Base-by-base conservation (phyloP, 1,140 invertebrate species). In the Myzus persicae region DNA sequence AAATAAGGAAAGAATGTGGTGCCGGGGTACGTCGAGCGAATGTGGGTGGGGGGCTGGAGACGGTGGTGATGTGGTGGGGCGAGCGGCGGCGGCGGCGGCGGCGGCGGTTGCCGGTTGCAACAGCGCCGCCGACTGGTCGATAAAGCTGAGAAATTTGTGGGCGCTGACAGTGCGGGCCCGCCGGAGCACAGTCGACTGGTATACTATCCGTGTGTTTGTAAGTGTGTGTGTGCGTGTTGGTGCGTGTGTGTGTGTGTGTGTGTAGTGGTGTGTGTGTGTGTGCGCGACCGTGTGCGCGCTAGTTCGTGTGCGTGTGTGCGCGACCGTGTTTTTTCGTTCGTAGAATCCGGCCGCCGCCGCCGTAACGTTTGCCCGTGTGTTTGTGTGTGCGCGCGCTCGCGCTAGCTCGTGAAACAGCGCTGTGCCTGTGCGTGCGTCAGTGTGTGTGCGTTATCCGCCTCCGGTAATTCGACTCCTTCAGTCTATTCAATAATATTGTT, bases 61-160 rank as follows among this genome's bases (percentile, higher is more conserved):
- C 67, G 40, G 59, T 2, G 54, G 59, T 11, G 76, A 36, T 5
- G 90, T 20, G 81, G 91, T 84, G 76, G 76, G 76, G 90, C 9
- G 8, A 20, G 51, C 36, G 51, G 24, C 42, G 84, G 40, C 42
- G 84, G 84, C 40, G 54, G 9, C 31, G 85, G 87, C 88, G 88
- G 81, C 81, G 91, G 91, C 81, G 91, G 91, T 93, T 91, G 90
- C 90, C 90, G 90, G 90, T 91, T 93, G 91, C 91, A 93, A 93
- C 91, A 93, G 91, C 91, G 91, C 91, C 91, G 91, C 44, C 91
- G 91, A 93, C 91, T 84, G 91, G 91, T 93, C 91, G 91, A 93
- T 93, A 93, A 93, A 93, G 91, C 91, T 93, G 91, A 93, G 91
- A 93, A 93, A 93, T 93, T 93, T 93, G 91, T 93, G 91, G 91